Evolutionary conservation across 1,140 invertebrate genomes (phyloP).

Genomic region (Saccostrea echinata): DNA sequence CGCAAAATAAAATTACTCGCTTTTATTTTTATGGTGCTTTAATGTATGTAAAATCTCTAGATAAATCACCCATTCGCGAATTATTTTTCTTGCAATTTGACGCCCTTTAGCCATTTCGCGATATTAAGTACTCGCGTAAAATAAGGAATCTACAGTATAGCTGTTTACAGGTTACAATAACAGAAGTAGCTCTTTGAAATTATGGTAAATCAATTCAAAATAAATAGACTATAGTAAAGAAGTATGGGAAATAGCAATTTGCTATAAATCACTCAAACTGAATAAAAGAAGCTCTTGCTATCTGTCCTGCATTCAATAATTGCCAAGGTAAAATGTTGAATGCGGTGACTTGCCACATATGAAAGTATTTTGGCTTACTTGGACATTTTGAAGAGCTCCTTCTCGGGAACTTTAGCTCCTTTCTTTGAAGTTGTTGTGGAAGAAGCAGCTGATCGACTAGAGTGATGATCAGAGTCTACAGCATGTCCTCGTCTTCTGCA

Average conservation of each 20-base stretch:
- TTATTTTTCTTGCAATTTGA: too few relatives aligned
- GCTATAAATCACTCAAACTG: not conserved
- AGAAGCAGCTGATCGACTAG: not conserved
- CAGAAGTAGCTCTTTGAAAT: too few relatives aligned
- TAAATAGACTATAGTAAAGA: not conserved
- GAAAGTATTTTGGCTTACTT: conserved; percentile 59
- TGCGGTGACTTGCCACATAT: not conserved
- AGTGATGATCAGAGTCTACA: conserved; percentile 38
- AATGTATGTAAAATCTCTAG: too few relatives aligned
- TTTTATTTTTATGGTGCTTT: too few relatives aligned
- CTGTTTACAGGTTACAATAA: too few relatives aligned
- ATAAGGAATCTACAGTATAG: too few relatives aligned
- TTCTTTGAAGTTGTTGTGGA: conserved; percentile 31
- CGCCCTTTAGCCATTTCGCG: too few relatives aligned
- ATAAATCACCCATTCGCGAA: too few relatives aligned
- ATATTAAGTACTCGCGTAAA: too few relatives aligned
- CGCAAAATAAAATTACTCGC: too few relatives aligned
- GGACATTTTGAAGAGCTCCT: conserved; percentile 69
- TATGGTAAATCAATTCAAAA: too few relatives aligned
- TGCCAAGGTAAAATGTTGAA: not conserved
- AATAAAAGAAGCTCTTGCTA: not conserved
- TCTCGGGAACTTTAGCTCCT: conserved; percentile 57
- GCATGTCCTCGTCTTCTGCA: conserved; percentile 52
- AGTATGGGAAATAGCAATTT: not conserved
- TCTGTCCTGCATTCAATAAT: not conserved